phyloP scores from a whole-genome alignment of 2,888 invertebrate genomes.

The Scaptomyza caliginosa region DNA sequence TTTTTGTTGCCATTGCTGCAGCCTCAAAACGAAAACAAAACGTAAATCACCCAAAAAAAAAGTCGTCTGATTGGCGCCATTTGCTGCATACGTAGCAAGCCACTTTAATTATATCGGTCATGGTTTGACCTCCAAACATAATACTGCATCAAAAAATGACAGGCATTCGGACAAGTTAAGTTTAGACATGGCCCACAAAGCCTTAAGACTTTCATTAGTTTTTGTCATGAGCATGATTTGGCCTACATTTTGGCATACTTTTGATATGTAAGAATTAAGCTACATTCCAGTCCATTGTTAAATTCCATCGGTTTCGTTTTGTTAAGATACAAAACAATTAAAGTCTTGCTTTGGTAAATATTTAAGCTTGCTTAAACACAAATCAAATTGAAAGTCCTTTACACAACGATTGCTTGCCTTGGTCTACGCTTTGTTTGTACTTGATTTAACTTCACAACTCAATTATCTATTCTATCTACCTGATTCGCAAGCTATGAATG shows the following conservation, averaged over 20 bases:
- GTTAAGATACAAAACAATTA: too few relatives aligned
- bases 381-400: neutral
- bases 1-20: constrained; percentile 23
- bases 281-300: too few relatives aligned
- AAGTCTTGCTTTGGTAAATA: too few relatives aligned
- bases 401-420: neutral
- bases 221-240: neutral
- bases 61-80: constrained; percentile 27
- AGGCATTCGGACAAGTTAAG: neutral
- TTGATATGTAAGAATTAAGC: too few relatives aligned
- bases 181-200: neutral
- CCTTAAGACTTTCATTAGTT: neutral
- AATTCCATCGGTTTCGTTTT: too few relatives aligned
- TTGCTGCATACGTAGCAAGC: neutral
- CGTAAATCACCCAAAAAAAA: constrained; percentile 38
- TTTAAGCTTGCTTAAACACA: too few relatives aligned
- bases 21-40: constrained; percentile 38
- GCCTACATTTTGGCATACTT: neutral
- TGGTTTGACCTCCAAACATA: neutral
- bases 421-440: neutral
- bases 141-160: neutral
- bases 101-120: neutral
- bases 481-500: neutral
- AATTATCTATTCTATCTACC: neutral
- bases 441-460: neutral